Conservation (phyloP, 2,113 vertebrate species). For the Silurus meridionalis region DNA sequence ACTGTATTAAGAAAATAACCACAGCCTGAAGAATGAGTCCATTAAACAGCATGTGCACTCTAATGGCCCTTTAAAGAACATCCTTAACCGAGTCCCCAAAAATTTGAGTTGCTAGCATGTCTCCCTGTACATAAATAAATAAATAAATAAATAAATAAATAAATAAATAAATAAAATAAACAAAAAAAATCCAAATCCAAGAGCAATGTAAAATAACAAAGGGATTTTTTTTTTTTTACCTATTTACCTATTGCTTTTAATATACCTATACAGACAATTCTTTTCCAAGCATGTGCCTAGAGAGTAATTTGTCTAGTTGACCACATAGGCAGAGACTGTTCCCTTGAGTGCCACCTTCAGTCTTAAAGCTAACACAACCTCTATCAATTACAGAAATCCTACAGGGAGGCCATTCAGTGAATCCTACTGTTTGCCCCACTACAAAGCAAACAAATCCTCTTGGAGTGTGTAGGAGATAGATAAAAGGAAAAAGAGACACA, state of each 20-base stretch:
- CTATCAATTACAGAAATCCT: conserved; percentile 18
- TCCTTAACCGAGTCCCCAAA: neutral
- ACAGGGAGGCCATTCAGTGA: conserved; percentile 3
- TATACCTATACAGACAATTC: neutral
- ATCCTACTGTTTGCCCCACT: conserved; percentile 23
- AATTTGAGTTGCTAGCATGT: neutral
- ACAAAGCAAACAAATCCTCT: conserved; percentile 19
- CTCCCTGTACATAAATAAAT: neutral
- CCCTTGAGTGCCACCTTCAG: conserved; percentile 27
- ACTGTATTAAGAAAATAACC: conserved; percentile 35
- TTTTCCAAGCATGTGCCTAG: neutral
- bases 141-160: neutral
- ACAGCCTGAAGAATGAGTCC: conserved; percentile 10
- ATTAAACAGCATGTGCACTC: conserved; percentile 25
- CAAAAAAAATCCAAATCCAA: neutral
- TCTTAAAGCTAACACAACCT: conserved; percentile 14
- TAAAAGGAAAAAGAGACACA: neutral
- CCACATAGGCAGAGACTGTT: neutral
- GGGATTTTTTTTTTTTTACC: neutral
- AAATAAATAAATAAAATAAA: neutral
- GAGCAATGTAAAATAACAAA: neutral
- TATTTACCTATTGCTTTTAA: neutral
- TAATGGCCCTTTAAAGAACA: conserved; percentile 13
- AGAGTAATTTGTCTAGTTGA: neutral
- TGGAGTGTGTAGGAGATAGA: neutral